Percentiles rank a stretch among this genome's conserved stretches.
Evolutionary conservation across 2,888 invertebrate species (phyloP).

Genomic region (Pristionchus maxplancki): DNA sequence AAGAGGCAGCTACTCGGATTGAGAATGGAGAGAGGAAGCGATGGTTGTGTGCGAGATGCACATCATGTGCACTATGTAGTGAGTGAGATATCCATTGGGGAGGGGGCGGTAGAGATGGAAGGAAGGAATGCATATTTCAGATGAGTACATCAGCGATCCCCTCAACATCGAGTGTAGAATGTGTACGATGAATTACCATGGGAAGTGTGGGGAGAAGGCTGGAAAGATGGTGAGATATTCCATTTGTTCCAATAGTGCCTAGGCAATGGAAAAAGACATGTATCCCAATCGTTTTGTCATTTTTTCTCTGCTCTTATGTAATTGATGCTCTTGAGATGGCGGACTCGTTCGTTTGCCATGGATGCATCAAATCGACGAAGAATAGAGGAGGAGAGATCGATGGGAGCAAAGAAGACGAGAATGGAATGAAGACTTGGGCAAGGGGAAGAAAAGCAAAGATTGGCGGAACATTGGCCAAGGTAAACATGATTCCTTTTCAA

Average conservation of each 20-base stretch:
- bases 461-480: not conserved
- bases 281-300: too few species aligned
- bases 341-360: not conserved
- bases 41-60: conserved; percentile 52
- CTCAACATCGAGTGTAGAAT: conserved; percentile 60
- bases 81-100: not conserved
- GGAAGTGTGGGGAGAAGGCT: conserved; percentile 54
- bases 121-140: not conserved
- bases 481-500: not conserved
- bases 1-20: conserved; percentile 26
- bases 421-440: not conserved
- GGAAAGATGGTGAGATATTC: conserved; percentile 43
- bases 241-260: too few species aligned
- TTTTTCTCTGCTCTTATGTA: not conserved
- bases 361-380: conserved; percentile 7
- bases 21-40: conserved; percentile 46
- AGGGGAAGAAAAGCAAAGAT: conserved; percentile 25
- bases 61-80: conserved; percentile 36
- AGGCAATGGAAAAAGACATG: too few species aligned
- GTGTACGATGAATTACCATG: conserved; percentile 63
- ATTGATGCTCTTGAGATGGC: not conserved
- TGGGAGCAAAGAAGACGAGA: not conserved
- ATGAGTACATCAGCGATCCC: conserved; percentile 59
- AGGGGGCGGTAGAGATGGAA: too few species aligned
- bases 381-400: not conserved